Evolutionary conservation across 2,113 vertebrate species (phyloP).

Genomic region (Protobothrops mucrosquamatus): DNA sequence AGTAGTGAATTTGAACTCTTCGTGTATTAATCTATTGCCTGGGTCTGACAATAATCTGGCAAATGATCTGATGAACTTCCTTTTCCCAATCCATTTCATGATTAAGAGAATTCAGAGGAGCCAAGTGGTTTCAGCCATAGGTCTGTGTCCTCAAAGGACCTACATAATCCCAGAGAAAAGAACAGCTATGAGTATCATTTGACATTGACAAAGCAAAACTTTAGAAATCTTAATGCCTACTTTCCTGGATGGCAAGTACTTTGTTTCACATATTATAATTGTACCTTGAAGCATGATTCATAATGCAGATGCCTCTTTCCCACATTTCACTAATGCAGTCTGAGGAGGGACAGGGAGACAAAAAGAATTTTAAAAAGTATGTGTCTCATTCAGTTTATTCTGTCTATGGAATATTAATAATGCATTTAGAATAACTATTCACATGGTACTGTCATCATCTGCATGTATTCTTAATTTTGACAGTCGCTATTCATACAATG

Average conservation of each 20-base stretch:
- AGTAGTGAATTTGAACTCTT: not conserved
- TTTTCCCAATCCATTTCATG: not conserved
- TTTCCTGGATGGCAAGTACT: not conserved
- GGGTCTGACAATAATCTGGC: not conserved
- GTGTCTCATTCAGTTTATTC: not conserved
- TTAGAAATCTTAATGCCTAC: not conserved
- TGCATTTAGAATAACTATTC: not conserved
- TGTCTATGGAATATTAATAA: not conserved
- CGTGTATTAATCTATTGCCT: not conserved
- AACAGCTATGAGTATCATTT: not conserved
- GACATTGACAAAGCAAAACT: not conserved
- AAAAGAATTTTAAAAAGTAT: not conserved
- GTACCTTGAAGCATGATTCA: not conserved
- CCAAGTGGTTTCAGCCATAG: not conserved
- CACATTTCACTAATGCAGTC: not conserved
- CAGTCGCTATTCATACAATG: not conserved
- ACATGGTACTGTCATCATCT: not conserved
- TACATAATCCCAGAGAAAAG: not conserved
- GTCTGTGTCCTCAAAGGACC: not conserved
- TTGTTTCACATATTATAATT: not conserved
- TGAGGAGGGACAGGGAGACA: not conserved
- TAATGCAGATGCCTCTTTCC: not conserved
- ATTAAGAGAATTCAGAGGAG: not conserved
- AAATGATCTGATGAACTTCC: not conserved
- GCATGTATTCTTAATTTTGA: not conserved